Evolutionary conservation across 2,113 vertebrate species (phyloP), one percentile per base, ranked within the genome.

Genomic region (Hypomesus transpacificus): DNA sequence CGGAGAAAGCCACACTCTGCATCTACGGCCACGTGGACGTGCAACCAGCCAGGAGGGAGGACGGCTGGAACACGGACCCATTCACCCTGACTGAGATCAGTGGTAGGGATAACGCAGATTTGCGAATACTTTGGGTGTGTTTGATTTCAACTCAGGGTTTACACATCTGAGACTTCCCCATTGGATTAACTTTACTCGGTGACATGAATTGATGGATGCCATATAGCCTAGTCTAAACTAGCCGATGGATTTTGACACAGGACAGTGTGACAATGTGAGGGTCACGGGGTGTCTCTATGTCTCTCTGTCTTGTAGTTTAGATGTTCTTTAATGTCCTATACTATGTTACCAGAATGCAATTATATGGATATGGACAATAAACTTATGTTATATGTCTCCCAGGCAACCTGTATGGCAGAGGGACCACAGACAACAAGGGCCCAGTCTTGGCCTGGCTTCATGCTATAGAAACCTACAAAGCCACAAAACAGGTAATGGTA

Each of bases 1-100:
- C 88, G 0, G 51, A 77, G 28, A 94, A 92, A 1, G 70, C 88
- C 64, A 93, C 92, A 0, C 69, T 93, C 4, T 92, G 92, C 79
- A 92, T 93, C 82, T 95, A 94, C 0, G 92, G 93, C 26, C 94
- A 94, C 0, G 66, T 93, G 71, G 93, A 94, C 0, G 92, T 94
- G 53, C 93, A 94, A 83, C 89, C 93, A 16, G 93, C 92, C 21
- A 86, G 83, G 59, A 89, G 46, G 62, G 87, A 85, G 1, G 91
- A 93, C 0, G 90, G 92, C 9, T 94, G 93, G 93, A 75, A 80
- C 68, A 89, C 87, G 0, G 86, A 91, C 18, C 93, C 93, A 1
- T 91, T 87, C 56, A 76, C 0, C 0, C 51, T 94, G 65, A 91
- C 89, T 0, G 93, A 94, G 76, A 83, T 89, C 0, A 5, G 90